Base-by-base conservation (phyloP, 2,888 invertebrate genomes). In the Chrysina gloriosa region DNA sequence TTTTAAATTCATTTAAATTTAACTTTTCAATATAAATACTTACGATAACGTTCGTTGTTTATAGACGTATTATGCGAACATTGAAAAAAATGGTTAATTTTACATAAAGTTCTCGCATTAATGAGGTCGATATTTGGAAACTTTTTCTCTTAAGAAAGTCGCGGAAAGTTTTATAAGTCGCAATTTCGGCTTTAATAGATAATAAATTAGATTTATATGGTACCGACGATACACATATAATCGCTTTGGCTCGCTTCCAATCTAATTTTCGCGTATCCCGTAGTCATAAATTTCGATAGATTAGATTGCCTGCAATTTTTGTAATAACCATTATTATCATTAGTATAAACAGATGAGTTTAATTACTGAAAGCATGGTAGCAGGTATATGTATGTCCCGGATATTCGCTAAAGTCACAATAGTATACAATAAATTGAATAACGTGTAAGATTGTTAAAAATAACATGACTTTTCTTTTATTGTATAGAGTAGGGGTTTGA, bases 241-340 rank as follows among this genome's bases (percentile, higher is more conserved):
- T 16, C 27, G 16, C 27, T 50, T 31, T 50, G 50, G 50, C 50
- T 2, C 29, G 27, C 11, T 7, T 27, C 50, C 50, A 50, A 50
- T 7, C 16, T 50, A 11, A 6, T 50, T 50, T 29, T 14, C 27
- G 27, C 29, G 27, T 50, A 50, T 50, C 29, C 2, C 6, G 14
- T 16, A 7, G 1, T 11, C 11, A 29, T 50, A 50, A 50, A 50
- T 27, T 50, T 6, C 11, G 27, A 29, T 14, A 6, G 27, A 50
- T 50, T 50, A 16, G 11, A 50, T n/a, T 16, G 29, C 50, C 50
- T 29, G 50, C 16, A 50, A 50, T 50, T 50, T 50, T 29, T 50
- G 7, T 27, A 50, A 50, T 27, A 29, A 50, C 7, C 14, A 3
- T 34, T 7, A 14, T 29, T 14, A 50, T 14, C 14, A 14, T 50